Percentiles rank a stretch among this genome's conserved stretches.
Evolutionary conservation across 2,797 vertebrate species (phyloP).

Genomic region (Mycteria americana): DNA sequence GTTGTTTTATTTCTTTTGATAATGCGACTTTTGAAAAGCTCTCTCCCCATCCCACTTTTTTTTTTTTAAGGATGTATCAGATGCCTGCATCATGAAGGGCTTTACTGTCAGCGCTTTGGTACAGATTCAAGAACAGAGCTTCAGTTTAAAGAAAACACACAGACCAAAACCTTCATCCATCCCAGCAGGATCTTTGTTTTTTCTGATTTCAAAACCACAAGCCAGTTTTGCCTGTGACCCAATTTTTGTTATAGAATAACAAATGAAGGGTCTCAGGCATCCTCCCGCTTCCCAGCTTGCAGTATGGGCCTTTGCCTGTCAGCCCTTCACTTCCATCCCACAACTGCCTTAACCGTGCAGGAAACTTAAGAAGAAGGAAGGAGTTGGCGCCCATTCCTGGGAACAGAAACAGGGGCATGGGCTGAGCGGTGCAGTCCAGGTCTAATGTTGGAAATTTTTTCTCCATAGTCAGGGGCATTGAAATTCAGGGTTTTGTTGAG

Average conservation of each 20-base stretch:
- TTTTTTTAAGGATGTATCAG: background rate
- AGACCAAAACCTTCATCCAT: background rate
- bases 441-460: background rate
- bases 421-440: background rate
- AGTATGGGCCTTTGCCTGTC: background rate
- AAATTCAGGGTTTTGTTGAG: background rate
- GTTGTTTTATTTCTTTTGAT: constrained; percentile 25
- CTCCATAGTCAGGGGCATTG: background rate
- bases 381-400: background rate
- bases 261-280: background rate
- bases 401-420: background rate
- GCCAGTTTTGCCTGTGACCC: background rate
- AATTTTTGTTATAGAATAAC: background rate
- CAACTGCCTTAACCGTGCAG: constrained; percentile 38
- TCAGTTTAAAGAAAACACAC: background rate
- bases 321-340: background rate
- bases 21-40: background rate
- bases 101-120: constrained; percentile 31
- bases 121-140: background rate
- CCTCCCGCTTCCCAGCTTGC: background rate
- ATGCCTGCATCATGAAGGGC: background rate
- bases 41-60: background rate
- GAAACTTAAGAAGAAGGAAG: background rate
- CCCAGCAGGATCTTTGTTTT: background rate
- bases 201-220: background rate